Evolutionary conservation across 2,113 vertebrate species (phyloP).

Genomic region (Gyps fulvus): DNA sequence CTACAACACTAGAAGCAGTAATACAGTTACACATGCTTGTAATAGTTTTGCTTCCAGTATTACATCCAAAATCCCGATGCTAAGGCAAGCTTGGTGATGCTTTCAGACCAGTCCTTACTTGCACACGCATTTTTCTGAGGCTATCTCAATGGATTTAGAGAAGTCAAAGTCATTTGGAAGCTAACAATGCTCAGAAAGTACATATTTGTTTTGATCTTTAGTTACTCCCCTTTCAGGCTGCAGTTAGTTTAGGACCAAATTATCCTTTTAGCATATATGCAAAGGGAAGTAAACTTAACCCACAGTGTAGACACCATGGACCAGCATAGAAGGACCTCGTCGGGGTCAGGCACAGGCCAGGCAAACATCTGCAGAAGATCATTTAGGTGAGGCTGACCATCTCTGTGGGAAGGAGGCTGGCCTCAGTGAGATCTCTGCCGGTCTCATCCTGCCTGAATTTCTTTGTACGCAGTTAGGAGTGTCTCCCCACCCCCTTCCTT

Average conservation of each 20-base stretch:
- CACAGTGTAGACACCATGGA: not conserved
- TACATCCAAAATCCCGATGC: not conserved
- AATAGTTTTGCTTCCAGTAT: not conserved
- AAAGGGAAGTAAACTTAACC: not conserved
- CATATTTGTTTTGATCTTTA: not conserved
- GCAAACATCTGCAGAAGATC: not conserved
- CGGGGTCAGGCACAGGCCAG: not conserved
- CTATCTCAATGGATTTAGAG: not conserved
- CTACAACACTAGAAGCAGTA: not conserved
- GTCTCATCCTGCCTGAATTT: not conserved
- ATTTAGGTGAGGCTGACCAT: not conserved
- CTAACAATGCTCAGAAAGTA: not conserved
- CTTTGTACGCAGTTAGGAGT: not conserved
- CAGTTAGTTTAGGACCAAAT: not conserved
- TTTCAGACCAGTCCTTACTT: not conserved
- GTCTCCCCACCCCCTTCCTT: fast-evolving
- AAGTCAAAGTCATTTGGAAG: not conserved
- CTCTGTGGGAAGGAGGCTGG: not conserved
- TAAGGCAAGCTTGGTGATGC: not conserved
- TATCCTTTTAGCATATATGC: not conserved
- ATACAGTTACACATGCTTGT: not conserved
- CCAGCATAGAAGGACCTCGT: not conserved
- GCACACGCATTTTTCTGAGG: not conserved
- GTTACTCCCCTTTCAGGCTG: not conserved
- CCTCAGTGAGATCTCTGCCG: not conserved